Evolutionary conservation across 2,797 vertebrate species (phyloP).

Genomic region (Rallus crepitans): DNA sequence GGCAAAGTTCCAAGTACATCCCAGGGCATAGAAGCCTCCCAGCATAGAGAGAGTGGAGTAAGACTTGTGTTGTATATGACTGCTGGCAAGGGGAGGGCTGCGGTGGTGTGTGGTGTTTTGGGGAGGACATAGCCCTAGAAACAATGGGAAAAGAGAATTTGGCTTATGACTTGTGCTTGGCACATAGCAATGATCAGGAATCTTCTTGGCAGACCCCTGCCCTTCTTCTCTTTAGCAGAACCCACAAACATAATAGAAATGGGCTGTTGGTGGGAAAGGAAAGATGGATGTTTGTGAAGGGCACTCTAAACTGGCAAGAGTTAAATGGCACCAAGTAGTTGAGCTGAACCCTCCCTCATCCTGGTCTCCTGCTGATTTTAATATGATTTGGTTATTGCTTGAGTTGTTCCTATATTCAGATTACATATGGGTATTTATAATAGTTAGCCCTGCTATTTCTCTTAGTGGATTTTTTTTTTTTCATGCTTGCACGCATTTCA

Average conservation of each 20-base stretch:
- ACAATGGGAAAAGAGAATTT: neutral
- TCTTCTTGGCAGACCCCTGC: neutral
- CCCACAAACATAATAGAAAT: conserved; percentile 16
- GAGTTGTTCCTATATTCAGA: neutral
- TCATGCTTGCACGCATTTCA: accelerated
- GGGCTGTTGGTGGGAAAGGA: neutral
- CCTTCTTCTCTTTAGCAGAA: neutral
- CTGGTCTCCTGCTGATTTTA: neutral
- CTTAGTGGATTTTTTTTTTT: neutral
- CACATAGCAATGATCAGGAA: neutral
- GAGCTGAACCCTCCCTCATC: neutral
- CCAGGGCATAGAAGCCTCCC: neutral
- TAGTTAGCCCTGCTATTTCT: neutral
- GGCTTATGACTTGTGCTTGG: neutral
- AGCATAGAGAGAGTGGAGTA: neutral
- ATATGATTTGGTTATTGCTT: conserved; percentile 5
- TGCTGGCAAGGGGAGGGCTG: neutral
- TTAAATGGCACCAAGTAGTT: neutral
- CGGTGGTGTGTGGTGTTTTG: neutral
- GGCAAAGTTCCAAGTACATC: neutral
- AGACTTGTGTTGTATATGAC: neutral
- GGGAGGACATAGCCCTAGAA: neutral
- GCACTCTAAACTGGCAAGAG: neutral
- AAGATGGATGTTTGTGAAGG: neutral
- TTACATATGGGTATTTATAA: neutral